Base-by-base conservation (phyloP, 2,113 vertebrate genomes). In the Bolborhynchus lineola region DNA sequence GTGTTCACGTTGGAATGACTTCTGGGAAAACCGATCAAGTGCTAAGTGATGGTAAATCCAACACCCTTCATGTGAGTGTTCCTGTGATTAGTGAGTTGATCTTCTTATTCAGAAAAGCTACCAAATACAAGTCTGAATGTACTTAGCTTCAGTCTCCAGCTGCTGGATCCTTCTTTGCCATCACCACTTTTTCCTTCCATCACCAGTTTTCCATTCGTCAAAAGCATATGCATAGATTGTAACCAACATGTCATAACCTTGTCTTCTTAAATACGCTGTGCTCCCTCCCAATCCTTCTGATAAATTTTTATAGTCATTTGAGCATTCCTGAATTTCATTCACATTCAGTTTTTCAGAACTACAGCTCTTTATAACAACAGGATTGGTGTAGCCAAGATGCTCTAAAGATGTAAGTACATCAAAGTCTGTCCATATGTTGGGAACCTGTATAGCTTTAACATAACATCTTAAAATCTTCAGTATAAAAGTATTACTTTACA, bases 261-360 rank as follows among this genome's bases (percentile, higher is more conserved):
- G 16, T 29, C 46, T 39, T 88, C 39, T 79, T 64, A 46, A 76
- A 76, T 11, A 39, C 21, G 16, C 11, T 33, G 57, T 90, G 44
- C 52, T 90, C 42, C 33, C 33, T 85, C 37, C 11, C 44, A 79
- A 7, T 31, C 49, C 33, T 82, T 88, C 70, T 42, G 91, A 70
- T 13, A 26, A 28, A 35, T 75, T 88, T 96, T 93, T 79, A 37
- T 35, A 82, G 35, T 64, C 52, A 69, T 60, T 35, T 72, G 33
- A 91, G 33, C 19, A 47, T 47, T 91, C 89, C 81, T 87, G 67
- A 90, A 71, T 78, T 49, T 79, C 71, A 86, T 86, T 69, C 62
- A 50, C 71, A 86, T 86, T 69, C 62, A 44, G 5, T 60, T 89
- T 84, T 86, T 71, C 26, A 64, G 80, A 95, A 69, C 41, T 26